phyloP scores from a whole-genome alignment of 2,797 vertebrate species.

The Enteromius radiatus region DNA sequence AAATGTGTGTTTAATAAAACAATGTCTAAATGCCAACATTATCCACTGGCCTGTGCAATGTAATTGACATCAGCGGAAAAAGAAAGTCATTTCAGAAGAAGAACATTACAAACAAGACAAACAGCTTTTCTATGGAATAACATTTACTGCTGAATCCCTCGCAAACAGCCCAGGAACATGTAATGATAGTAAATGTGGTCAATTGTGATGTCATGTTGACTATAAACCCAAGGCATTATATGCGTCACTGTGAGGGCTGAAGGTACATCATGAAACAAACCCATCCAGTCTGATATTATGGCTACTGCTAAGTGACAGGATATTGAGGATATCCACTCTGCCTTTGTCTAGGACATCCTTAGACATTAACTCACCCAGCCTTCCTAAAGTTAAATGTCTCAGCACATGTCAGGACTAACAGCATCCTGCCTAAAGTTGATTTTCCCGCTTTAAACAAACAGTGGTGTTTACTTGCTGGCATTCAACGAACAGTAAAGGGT shows the following conservation, averaged over 20 bases:
- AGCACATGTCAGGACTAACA: slow-evolving; percentile 19
- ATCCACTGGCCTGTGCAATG: background rate
- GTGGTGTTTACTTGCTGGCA: slow-evolving; percentile 56
- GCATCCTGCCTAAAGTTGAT: slow-evolving; percentile 20
- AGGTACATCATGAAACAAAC: slow-evolving; percentile 2
- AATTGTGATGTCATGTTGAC: background rate
- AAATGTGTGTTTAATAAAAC: background rate
- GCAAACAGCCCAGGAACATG: background rate
- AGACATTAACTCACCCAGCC: background rate
- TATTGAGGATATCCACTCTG: slow-evolving; percentile 19
- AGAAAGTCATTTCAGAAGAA: background rate
- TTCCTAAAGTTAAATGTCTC: slow-evolving; percentile 30
- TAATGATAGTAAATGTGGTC: background rate
- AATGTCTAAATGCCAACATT: background rate
- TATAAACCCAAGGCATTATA: background rate
- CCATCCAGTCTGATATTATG: background rate
- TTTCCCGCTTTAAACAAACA: slow-evolving; percentile 39
- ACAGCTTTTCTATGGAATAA: background rate
- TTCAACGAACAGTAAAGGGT: slow-evolving; percentile 65
- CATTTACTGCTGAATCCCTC: background rate
- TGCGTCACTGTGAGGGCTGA: background rate
- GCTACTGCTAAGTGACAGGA: background rate
- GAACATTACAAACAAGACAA: background rate
- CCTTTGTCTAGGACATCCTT: slow-evolving; percentile 32
- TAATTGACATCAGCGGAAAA: background rate